A percentile compares a stretch with the other conserved stretches of the same genome.
These are phyloP conservation scores for Orius insidiosus DNA, from an alignment of 1,140 invertebrate species.

Conservation along the genomic window DNA sequence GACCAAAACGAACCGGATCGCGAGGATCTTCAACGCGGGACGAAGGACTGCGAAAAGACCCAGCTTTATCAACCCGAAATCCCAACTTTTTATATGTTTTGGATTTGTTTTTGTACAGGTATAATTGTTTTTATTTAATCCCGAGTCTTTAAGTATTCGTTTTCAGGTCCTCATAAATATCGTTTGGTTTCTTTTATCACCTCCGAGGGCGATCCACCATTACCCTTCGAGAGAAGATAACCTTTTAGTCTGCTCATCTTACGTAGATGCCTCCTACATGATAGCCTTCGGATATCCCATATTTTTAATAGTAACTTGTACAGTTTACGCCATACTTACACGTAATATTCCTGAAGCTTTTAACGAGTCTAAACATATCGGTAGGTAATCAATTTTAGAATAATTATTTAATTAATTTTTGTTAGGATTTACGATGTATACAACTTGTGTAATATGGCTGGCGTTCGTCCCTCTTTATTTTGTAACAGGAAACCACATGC, in stretches of 20 bases:
- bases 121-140: slow-evolving; percentile 12
- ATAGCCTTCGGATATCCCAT: slow-evolving; percentile 59
- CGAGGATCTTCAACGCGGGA: slow-evolving; percentile 79
- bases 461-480: no score
- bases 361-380: slow-evolving; percentile 50
- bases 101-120: slow-evolving; percentile 71
- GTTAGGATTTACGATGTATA: no score
- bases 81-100: slow-evolving; percentile 77
- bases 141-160: no score
- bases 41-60: slow-evolving; percentile 74
- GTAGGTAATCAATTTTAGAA: no score
- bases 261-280: no score
- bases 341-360: slow-evolving; percentile 57
- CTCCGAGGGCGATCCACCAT: slow-evolving; percentile 67
- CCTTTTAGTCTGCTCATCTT: no score
- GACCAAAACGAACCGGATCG: slow-evolving; percentile 82
- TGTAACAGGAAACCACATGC: no score
- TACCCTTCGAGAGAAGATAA: no score
- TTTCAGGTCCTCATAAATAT: slow-evolving; percentile 59
- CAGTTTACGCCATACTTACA: slow-evolving; percentile 54
- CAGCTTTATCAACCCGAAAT: slow-evolving; percentile 84
- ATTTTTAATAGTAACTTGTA: slow-evolving; percentile 50
- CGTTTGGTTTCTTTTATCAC: slow-evolving; percentile 72
- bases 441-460: no score
- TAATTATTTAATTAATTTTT: no score